Conservation (phyloP, 2,113 vertebrate genomes). For the Psittacula cyanocephala region DNA sequence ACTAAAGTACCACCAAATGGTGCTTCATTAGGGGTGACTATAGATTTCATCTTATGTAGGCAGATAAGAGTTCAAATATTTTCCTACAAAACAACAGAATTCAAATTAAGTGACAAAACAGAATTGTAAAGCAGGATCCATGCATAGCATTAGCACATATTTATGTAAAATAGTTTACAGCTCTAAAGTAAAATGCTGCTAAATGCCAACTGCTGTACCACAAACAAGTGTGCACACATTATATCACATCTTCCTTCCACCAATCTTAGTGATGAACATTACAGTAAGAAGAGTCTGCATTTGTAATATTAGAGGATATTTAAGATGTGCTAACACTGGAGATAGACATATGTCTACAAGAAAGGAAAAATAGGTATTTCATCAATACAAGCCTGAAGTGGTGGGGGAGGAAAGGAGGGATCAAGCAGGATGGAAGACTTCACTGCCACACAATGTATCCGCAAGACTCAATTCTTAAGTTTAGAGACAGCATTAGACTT, state of each 20-base stretch:
- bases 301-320: neutral
- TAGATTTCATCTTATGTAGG: neutral
- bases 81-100: neutral
- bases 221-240: neutral
- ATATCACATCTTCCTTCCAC: neutral
- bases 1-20: neutral
- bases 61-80: neutral
- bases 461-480: neutral
- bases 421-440: neutral
- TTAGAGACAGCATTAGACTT: neutral
- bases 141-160: neutral
- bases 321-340: neutral
- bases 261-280: neutral
- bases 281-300: neutral
- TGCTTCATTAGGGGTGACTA: neutral
- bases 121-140: neutral
- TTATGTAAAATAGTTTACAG: neutral
- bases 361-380: neutral
- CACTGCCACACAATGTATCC: too few species aligned
- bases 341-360: neutral
- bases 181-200: neutral
- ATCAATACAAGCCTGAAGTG: neutral
- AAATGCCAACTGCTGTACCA: neutral
- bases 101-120: neutral
- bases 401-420: neutral